Evolutionary conservation across 2,113 vertebrate genomes (phyloP).

Genomic region (Amphilophus citrinellus): DNA sequence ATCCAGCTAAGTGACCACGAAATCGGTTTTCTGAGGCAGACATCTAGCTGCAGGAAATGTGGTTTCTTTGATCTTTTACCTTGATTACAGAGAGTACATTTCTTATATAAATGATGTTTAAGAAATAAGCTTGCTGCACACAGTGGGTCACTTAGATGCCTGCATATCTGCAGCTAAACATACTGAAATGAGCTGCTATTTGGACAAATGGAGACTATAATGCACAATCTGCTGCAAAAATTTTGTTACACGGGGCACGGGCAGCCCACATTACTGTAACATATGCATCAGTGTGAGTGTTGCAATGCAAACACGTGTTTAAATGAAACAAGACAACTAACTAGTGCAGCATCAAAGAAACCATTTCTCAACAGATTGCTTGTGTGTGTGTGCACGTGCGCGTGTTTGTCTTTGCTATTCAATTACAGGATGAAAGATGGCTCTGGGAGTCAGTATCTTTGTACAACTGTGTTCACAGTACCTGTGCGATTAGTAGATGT

Average conservation of each 20-base stretch:
- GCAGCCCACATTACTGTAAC: constrained; percentile 14
- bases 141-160: not conserved
- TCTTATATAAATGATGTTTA: not conserved
- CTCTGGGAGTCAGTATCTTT: constrained; percentile 45
- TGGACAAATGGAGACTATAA: constrained; percentile 16
- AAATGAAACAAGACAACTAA: constrained; percentile 46
- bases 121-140: not conserved
- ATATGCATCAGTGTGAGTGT: not conserved
- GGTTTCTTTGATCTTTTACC: not conserved
- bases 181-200: not conserved
- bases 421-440: constrained; percentile 66
- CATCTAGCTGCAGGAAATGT: not conserved
- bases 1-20: not conserved
- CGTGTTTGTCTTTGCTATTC: constrained; percentile 35
- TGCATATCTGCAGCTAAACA: not conserved
- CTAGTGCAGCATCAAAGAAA: constrained; percentile 44
- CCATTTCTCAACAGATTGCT: constrained; percentile 36
- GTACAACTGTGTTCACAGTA: constrained; percentile 28
- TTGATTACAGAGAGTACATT: not conserved
- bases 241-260: not conserved
- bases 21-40: not conserved
- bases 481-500: constrained; percentile 35
- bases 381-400: not conserved
- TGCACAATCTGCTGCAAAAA: not conserved
- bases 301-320: not conserved